Percentiles rank a stretch among this genome's conserved stretches.
Evolutionary conservation across 2,888 invertebrate species (phyloP).

Genomic region (Agrotis puta): DNA sequence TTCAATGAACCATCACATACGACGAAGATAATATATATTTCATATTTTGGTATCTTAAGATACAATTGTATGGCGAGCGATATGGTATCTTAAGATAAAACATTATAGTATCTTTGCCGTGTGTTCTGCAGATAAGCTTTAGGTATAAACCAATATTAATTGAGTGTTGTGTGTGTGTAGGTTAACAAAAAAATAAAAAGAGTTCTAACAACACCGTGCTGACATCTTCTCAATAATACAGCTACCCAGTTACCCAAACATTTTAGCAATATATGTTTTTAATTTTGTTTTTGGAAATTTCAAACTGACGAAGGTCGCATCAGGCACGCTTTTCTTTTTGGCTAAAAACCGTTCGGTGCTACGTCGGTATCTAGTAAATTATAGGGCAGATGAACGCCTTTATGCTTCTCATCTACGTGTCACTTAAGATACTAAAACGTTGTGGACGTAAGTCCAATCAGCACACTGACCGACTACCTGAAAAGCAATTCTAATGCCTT

Average conservation of each 20-base stretch:
- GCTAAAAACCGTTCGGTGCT: neutral
- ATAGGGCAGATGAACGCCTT: too few relatives aligned
- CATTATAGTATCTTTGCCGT: too few relatives aligned
- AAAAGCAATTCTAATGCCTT: neutral
- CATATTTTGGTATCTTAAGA: too few relatives aligned
- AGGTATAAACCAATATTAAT: too few relatives aligned
- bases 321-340: neutral
- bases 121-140: too few relatives aligned
- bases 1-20: too few relatives aligned
- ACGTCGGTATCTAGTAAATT: neutral
- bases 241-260: neutral
- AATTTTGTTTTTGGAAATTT: constrained; percentile 1
- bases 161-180: too few relatives aligned
- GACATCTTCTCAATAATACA: neutral
- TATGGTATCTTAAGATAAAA: too few relatives aligned
- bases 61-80: too few relatives aligned
- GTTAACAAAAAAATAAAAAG: too few relatives aligned
- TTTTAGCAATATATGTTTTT: constrained; percentile 8
- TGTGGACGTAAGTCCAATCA: neutral
- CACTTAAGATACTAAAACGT: neutral
- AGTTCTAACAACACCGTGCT: neutral
- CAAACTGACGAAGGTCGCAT: constrained; percentile 10
- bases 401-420: neutral
- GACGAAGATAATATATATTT: too few relatives aligned
- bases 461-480: neutral